phyloP scores from a whole-genome alignment of 2,113 vertebrate genomes.

The Gulo gulo region DNA sequence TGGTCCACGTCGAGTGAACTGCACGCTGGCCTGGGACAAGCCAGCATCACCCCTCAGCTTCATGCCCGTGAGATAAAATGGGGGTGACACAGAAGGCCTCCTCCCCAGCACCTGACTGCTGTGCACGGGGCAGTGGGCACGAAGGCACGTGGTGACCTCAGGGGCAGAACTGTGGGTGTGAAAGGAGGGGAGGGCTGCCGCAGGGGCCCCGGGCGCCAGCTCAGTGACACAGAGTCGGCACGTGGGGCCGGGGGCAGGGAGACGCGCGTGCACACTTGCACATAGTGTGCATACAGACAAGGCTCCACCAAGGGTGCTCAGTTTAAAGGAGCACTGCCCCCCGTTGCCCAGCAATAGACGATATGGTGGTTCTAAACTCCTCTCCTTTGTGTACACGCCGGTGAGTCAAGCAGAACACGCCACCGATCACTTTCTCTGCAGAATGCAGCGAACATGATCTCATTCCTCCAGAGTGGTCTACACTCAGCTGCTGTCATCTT shows the following conservation, averaged over 20 bases:
- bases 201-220: fast-evolving
- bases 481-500: fast-evolving
- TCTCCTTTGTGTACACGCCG: fast-evolving
- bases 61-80: background rate
- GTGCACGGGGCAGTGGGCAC: fast-evolving
- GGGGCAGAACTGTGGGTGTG: background rate
- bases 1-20: fast-evolving
- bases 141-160: fast-evolving
- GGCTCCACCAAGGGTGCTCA: background rate
- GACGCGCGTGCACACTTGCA: fast-evolving
- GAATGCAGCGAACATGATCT: fast-evolving
- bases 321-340: background rate
- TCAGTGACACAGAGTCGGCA: fast-evolving
- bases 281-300: fast-evolving
- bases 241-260: fast-evolving
- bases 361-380: fast-evolving
- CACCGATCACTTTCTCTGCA: background rate
- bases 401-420: background rate
- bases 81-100: background rate
- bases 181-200: fast-evolving
- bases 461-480: background rate
- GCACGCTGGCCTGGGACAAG: fast-evolving
- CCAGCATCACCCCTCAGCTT: fast-evolving
- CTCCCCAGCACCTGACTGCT: background rate
- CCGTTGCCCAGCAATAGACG: background rate